Percentiles rank a stretch among this genome's conserved stretches.
Conservation (phyloP, 2,888 invertebrate species). For the Eupithecia subfuscata region DNA sequence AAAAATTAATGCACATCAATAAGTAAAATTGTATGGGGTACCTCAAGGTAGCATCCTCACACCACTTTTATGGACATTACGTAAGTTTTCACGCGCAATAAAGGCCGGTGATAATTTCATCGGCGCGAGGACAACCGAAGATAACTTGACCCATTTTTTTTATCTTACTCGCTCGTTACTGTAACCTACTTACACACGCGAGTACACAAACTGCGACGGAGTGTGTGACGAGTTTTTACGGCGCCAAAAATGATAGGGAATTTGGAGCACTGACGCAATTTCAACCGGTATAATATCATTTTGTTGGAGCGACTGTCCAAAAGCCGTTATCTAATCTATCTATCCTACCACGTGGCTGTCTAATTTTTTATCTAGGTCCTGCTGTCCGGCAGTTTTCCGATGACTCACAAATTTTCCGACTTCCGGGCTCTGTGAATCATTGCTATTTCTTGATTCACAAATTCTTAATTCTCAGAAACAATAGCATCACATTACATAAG, state of each 20-base stretch:
- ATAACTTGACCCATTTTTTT: conserved; percentile 84
- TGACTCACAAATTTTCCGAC: conserved; percentile 43
- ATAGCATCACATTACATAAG: conserved; percentile 59
- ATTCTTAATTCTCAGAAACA: conserved; percentile 53
- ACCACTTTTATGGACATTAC: conserved; percentile 61
- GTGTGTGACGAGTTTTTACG: conserved; percentile 53
- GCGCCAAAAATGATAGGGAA: conserved; percentile 55
- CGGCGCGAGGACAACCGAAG: conserved; percentile 79
- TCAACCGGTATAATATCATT: conserved; percentile 30
- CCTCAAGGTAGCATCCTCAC: conserved; percentile 46
- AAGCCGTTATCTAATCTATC: conserved; percentile 8
- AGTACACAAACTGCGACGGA: conserved; percentile 61
- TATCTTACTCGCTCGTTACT: conserved; percentile 76
- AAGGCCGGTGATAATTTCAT: conserved; percentile 73
- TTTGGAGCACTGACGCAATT: conserved; percentile 54
- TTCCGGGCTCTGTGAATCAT: conserved; percentile 38
- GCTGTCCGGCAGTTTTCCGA: conserved; percentile 35
- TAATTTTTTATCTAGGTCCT: conserved; percentile 11
- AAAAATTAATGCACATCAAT: neutral
- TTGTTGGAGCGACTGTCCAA: conserved; percentile 25
- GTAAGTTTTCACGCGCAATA: conserved; percentile 72
- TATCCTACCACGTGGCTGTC: conserved; percentile 6
- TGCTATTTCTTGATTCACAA: conserved; percentile 42
- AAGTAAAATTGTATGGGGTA: conserved; percentile 36
- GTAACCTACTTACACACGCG: conserved; percentile 79